Base-by-base conservation (phyloP, 92 coral and sea anemone species). In the Zoanthus sansibaricus region DNA sequence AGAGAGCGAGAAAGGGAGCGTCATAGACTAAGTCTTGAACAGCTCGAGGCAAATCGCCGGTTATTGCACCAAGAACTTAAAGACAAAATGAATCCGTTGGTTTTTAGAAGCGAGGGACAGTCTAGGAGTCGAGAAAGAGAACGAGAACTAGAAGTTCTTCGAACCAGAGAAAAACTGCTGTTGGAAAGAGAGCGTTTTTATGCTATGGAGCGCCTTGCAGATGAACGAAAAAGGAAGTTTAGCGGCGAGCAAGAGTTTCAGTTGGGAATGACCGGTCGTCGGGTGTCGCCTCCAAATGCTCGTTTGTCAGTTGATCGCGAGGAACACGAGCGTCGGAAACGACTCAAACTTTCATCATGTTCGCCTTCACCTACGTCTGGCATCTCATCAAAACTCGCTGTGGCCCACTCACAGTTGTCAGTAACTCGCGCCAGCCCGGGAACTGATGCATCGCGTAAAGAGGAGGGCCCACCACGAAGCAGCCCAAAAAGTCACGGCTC, bases 1-100 rank as follows among this genome's bases (percentile, higher is more conserved):
- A 90, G 98, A 13, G 98, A 95, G 77, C 86, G 98, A 32, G 98
- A 95, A 48, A 78, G 95, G 44, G 98, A 95, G 66, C 93, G 98
- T 0, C 98, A 95, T 64, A 91, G 96, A 48, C 86, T 95, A 52
- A 95, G 96, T 73, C 90, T 95, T 45, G 98, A 95, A 76, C 98
- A 95, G 76, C 88, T 93, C 12, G 98, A 95, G 67, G 98, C 95
- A 79, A 95, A 95, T 79, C 92, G 98, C 31, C 90, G 98, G 51
- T 88, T 95, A 17, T 91, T 95, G 73, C 98, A 95, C 79, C 94
- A 95, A 33, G 98, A 95, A 70, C 93, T 95, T 47, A 95, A 95
- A 74, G 98, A 95, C 73, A 95, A 95, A 88, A 92, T 95, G 55
- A 95, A 95, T 56, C 98, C 98, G 21, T 89, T 95, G 4, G 98